Evolutionary conservation across 1,140 invertebrate genomes (phyloP).

Genomic region (Neomicropteryx cornuta): DNA sequence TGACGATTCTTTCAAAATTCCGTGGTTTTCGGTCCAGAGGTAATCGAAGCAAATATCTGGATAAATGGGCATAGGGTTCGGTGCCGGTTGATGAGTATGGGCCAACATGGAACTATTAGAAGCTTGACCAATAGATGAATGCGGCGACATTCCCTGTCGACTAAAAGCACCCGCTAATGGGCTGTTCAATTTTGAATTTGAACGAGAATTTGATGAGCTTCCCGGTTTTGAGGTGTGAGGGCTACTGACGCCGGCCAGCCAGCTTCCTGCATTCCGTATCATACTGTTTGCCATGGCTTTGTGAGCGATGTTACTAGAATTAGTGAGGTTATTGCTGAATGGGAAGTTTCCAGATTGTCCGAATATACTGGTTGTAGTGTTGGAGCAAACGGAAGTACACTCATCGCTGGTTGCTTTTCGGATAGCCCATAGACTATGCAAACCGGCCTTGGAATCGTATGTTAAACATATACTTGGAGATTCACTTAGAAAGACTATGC

Average conservation of each 20-base stretch:
- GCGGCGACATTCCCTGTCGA: conserved; percentile 34
- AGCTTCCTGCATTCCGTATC: conserved; percentile 21
- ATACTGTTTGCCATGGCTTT: too few species aligned
- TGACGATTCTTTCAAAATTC: conserved; percentile 36
- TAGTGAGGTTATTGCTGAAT: background rate
- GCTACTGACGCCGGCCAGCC: conserved; percentile 24
- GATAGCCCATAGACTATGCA: conserved; percentile 75
- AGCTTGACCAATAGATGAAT: conserved; percentile 33
- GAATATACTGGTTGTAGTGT: conserved; percentile 34
- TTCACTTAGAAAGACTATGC: conserved; percentile 41
- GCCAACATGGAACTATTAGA: conserved; percentile 32
- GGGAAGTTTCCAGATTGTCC: conserved; percentile 29
- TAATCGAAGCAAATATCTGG: conserved; percentile 81
- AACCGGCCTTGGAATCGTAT: conserved; percentile 62
- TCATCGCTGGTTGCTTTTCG: conserved; percentile 66
- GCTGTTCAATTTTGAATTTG: conserved; percentile 45
- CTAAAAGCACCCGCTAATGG: conserved; percentile 45
- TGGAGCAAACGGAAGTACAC: conserved; percentile 44
- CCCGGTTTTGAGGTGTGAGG: conserved; percentile 26
- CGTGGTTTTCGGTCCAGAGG: conserved; percentile 70
- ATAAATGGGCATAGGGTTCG: conserved; percentile 57
- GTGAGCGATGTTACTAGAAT: background rate
- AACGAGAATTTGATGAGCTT: conserved; percentile 19
- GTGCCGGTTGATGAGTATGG: conserved; percentile 20
- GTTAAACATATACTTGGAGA: conserved; percentile 50